Base-by-base conservation (phyloP, 2,113 vertebrate species). In the Python bivittatus region DNA sequence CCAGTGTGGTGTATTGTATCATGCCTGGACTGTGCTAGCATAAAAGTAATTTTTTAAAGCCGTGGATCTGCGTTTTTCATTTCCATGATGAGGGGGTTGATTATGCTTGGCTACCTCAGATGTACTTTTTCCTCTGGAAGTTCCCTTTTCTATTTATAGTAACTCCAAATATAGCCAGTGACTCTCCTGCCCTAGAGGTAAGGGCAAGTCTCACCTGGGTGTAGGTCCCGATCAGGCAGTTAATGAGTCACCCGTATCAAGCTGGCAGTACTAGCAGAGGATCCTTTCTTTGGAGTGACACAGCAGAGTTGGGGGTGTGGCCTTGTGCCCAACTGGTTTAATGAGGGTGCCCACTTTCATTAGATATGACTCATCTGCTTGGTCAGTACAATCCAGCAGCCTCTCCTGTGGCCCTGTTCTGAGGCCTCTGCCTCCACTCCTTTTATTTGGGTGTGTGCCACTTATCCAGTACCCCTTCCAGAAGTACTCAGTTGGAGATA, bases 141-240 rank as follows among this genome's bases (percentile, higher is more conserved):
- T 84, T 89, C 88, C 92, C 85, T 56, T 27, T 60, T 53, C 92
- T 90, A 79, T 60, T 60, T 88, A 33, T 53, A 83, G 88, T 60
- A 42, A 25, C 44, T 52, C 17, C 38, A 11, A 25, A 33, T 86
- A 61, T 86, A 20, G 8, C 85, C 38, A 68, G 13, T 68, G 52
- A n/a, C n/a, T 79, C 38, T 25, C 42, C 15, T 57, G n/a, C 42
- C 15, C 0, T 1, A 25, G 23, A 23, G 8, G 89, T 93, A 33
- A 22, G 8, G n/a, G 44, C n/a, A 88, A 17, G 68, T 38, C 33
- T 79, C 42, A 7, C 48, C 33, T 38, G 86, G 92, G 64, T 89
- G 48, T 84, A 68, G 57, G 38, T 48, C 3, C 61, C 3, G 11
- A 44, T 29, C 44, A 38, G n/a, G 27, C 84, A 22, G 54, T 53